Evolutionary conservation across 2,113 vertebrate species (phyloP).

Genomic region (Solea solea): DNA sequence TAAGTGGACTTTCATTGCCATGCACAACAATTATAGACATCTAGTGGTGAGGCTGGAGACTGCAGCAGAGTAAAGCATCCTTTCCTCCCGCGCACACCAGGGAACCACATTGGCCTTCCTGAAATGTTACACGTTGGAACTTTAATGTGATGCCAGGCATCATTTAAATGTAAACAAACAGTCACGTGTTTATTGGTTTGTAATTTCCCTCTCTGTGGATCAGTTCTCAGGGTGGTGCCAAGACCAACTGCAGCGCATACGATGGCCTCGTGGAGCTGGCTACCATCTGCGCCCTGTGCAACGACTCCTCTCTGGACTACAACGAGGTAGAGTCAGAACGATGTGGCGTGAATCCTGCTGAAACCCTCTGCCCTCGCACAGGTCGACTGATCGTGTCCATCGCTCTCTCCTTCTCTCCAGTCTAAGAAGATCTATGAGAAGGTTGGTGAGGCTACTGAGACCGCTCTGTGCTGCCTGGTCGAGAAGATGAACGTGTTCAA

Average conservation of each 20-base stretch:
- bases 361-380: neutral
- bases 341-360: no score
- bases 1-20: slow-evolving; percentile 78
- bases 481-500: slow-evolving; percentile 98
- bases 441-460: slow-evolving; percentile 95
- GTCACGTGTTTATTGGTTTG: slow-evolving; percentile 18
- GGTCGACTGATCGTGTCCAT: neutral
- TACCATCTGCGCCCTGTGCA: slow-evolving; percentile 94
- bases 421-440: slow-evolving; percentile 92
- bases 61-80: no score
- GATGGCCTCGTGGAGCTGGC: slow-evolving; percentile 92
- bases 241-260: slow-evolving; percentile 83
- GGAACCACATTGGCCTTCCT: no score
- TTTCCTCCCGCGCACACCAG: no score
- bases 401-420: slow-evolving; percentile 64
- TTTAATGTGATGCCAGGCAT: neutral
- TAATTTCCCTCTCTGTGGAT: slow-evolving; percentile 1
- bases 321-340: slow-evolving; percentile 84
- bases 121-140: no score
- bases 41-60: no score
- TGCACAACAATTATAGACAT: no score
- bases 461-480: slow-evolving; percentile 90
- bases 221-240: slow-evolving; percentile 85
- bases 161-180: neutral
- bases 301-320: slow-evolving; percentile 94